Percentiles rank a stretch among this genome's conserved stretches.
Evolutionary conservation across 2,113 vertebrate species (phyloP).

Genomic region (Rhinopithecus roxellana): DNA sequence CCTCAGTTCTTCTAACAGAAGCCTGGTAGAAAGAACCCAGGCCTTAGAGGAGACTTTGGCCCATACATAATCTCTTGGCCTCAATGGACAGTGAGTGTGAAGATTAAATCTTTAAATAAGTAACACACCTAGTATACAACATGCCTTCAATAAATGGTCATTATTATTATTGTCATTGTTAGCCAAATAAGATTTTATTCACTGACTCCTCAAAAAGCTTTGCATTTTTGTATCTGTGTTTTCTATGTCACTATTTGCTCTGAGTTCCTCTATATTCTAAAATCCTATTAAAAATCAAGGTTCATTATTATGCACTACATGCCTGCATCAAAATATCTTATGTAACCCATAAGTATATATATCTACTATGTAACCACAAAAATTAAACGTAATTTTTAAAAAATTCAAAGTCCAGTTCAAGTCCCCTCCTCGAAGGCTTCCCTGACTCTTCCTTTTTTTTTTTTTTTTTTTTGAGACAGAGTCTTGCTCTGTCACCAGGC

Average conservation of each 20-base stretch:
- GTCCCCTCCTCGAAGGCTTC: not conserved
- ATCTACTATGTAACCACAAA: too few species aligned
- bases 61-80: not conserved
- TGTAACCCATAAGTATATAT: too few species aligned
- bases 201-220: not conserved
- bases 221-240: not conserved
- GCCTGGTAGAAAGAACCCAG: not conserved
- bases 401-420: not conserved
- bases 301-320: too few species aligned
- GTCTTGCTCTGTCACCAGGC: too few species aligned
- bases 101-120: slow-evolving; percentile 29
- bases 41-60: not conserved
- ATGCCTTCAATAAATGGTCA: not conserved
- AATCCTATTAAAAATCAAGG: slow-evolving; percentile 4
- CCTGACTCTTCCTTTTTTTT: not conserved
- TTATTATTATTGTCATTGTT: slow-evolving; percentile 1
- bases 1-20: not conserved
- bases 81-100: not conserved
- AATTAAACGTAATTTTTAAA: too few species aligned
- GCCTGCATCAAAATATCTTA: too few species aligned
- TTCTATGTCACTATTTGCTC: not conserved
- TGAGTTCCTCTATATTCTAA: slow-evolving; percentile 14
- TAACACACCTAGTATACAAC: not conserved
- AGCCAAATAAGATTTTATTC: not conserved
- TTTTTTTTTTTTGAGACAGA: too few species aligned